Evolutionary conservation across 2,113 vertebrate species (phyloP), one percentile per base, ranked within the genome.

Genomic region (Lagenorhynchus albirostris): DNA sequence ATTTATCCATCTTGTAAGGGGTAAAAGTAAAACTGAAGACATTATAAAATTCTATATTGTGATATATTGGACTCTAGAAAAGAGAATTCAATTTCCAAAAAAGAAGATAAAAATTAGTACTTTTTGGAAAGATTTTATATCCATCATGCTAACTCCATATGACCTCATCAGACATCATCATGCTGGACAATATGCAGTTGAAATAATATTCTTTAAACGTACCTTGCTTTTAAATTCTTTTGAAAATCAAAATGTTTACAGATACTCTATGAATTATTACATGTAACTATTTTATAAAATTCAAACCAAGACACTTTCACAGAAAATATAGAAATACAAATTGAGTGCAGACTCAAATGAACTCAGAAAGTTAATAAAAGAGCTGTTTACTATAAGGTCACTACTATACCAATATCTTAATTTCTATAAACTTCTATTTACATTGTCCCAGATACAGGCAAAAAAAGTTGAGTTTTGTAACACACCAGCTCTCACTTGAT

Each of bases 1-100:
- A 98, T 97, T 96, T 97, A 97, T 94, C 63, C 10, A 33, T 95
- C 67, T 25, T 85, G 4, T 65, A 97, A 95, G n/a, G 29, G 60
- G 38, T 67, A 98, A 86, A 96, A 81, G 17, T 65, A 95, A 97
- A 98, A 96, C 74, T 55, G 79, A 33, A 74, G 50, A 9, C 1
- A 41, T 68, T 84, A 94, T 76, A 96, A 97, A 98, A 93, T 74
- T 38, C 17, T 55, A 65, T 63, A 60, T 70, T 91, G 90, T 8
- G 63, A 96, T 31, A 3, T 15, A 94, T 93, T 91, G 55, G 0
- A 55, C 76, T 86, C 0, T 94, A 36, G 17, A 60, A 38, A 65
- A 18, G 36, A 60, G 6, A 50, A 89, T 95, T 96, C 68, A 25
- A 60, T 90, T 94, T 95, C 0, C 60, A 86, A 96, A 94, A 93